phyloP scores from a whole-genome alignment of 2,113 vertebrate species.

The Malurus melanocephalus region DNA sequence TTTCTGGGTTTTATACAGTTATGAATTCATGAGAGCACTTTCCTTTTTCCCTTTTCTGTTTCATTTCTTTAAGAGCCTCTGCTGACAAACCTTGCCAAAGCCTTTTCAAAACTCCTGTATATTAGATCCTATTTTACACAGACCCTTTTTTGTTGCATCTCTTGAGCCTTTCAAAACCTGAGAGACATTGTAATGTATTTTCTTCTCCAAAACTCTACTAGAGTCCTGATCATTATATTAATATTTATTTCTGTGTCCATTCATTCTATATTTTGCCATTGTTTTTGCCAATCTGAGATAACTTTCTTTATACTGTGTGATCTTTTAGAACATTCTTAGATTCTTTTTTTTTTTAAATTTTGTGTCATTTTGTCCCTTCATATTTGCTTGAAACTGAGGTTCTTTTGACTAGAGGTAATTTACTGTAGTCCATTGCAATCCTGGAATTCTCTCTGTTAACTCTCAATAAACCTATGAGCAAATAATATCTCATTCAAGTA shows the following conservation, averaged over 20 bases:
- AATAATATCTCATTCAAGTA: neutral
- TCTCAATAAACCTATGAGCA: neutral
- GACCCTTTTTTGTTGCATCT: neutral
- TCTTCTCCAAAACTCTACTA: neutral
- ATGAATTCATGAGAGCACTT: neutral
- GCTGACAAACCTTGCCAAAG: neutral
- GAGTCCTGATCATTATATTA: neutral
- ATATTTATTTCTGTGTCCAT: neutral
- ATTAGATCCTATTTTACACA: neutral
- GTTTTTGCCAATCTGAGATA: neutral
- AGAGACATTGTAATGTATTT: neutral
- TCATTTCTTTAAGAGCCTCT: neutral
- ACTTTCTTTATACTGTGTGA: neutral
- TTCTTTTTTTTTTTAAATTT: neutral
- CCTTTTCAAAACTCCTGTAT: neutral
- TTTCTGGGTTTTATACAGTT: neutral
- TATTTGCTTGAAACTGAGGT: neutral
- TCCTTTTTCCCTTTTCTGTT: neutral
- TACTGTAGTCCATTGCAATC: neutral
- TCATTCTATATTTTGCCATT: neutral
- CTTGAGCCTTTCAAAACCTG: neutral
- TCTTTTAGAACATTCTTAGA: neutral
- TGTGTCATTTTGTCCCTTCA: neutral
- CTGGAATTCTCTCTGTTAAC: neutral
- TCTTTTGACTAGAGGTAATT: neutral